Conservation (phyloP, 2,797 vertebrate species). For the Poecile montanus region DNA sequence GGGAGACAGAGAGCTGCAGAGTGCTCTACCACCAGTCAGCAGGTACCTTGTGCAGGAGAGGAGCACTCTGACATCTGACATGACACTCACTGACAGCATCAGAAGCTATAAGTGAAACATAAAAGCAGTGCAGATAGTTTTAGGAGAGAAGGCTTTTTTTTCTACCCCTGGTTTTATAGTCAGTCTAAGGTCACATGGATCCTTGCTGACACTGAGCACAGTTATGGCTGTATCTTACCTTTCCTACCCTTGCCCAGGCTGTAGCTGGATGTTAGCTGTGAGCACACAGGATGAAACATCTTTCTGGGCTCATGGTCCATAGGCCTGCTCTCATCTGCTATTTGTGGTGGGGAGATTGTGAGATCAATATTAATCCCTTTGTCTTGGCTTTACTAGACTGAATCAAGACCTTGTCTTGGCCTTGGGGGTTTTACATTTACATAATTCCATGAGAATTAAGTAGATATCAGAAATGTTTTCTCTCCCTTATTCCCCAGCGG, state of each 20-base stretch:
- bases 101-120: neutral
- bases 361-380: neutral
- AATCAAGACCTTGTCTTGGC: neutral
- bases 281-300: neutral
- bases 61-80: neutral
- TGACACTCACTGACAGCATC: neutral
- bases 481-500: neutral
- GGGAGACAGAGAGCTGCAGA: neutral
- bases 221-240: neutral
- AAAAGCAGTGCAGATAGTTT: neutral
- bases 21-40: neutral
- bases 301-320: neutral
- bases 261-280: neutral
- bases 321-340: neutral
- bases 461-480: slow-evolving; percentile 42
- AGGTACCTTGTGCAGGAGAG: neutral
- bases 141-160: neutral
- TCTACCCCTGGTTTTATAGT: neutral
- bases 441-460: slow-evolving; percentile 37
- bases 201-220: neutral
- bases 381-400: neutral
- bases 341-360: too few species aligned
- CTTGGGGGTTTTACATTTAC: slow-evolving; percentile 15
- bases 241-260: neutral
- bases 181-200: neutral